Conservation (phyloP, 2,797 vertebrate genomes). For the Rhabdomys pumilio region DNA sequence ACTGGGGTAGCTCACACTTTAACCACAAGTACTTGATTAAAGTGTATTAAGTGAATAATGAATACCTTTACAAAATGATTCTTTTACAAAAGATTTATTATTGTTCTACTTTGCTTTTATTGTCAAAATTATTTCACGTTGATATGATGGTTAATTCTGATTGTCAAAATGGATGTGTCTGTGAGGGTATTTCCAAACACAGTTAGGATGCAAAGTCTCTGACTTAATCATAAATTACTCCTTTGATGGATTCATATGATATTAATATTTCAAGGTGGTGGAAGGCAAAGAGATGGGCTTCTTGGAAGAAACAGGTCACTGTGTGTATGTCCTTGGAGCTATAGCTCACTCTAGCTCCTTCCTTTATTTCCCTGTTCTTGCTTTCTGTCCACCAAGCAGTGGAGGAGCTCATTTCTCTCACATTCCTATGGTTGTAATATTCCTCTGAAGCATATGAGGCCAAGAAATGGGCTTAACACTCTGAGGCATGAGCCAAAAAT, state of each 20-base stretch:
- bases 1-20: no score
- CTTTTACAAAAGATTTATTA: conserved; percentile 2
- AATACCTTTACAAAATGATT: background rate
- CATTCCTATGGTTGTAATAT: background rate
- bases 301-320: background rate
- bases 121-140: conserved; percentile 20
- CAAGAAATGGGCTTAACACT: background rate
- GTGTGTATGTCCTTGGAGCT: background rate
- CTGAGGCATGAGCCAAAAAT: background rate
- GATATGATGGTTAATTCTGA: background rate
- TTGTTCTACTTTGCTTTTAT: background rate
- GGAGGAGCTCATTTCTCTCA: background rate
- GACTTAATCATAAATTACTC: background rate
- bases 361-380: background rate
- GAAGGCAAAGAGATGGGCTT: background rate
- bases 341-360: background rate
- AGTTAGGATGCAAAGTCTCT: background rate
- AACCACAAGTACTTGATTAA: background rate
- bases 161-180: background rate
- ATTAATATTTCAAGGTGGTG: background rate
- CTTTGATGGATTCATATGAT: background rate
- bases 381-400: background rate
- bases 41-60: conserved; percentile 15
- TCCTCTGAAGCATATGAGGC: background rate
- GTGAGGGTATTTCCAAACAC: background rate